Evolutionary conservation across 2,113 vertebrate genomes (phyloP).

Genomic region (Sterrhoptilus dennistouni): DNA sequence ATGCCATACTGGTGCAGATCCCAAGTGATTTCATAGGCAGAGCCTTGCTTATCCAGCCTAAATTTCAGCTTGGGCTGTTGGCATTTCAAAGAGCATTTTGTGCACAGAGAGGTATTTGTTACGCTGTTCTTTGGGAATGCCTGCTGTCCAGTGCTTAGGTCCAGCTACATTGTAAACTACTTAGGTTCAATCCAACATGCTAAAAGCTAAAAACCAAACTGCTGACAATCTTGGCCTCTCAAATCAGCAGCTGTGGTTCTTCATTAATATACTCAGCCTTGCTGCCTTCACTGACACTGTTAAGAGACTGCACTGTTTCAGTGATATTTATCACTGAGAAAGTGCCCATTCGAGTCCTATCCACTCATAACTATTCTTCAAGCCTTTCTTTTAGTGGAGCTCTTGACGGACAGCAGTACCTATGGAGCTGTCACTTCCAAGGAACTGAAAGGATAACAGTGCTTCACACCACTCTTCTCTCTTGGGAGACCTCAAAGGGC

Average conservation of each 20-base stretch:
- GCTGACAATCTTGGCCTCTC: neutral
- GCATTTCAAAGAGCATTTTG: neutral
- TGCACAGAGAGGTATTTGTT: neutral
- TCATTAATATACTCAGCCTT: neutral
- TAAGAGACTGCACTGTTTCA: neutral
- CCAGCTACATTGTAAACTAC: neutral
- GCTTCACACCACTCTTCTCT: neutral
- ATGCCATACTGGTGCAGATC: neutral
- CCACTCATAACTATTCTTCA: neutral
- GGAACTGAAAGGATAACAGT: neutral
- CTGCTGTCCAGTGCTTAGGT: neutral
- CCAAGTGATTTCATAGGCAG: neutral
- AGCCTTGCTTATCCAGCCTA: neutral
- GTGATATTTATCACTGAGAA: neutral
- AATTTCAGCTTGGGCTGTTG: neutral
- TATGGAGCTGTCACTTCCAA: neutral
- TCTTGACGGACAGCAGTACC: neutral
- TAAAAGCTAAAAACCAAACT: neutral
- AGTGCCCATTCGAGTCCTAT: neutral
- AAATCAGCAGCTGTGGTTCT: neutral
- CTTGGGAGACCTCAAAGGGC: neutral
- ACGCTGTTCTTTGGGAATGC: neutral
- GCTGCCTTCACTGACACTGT: neutral
- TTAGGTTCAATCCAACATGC: neutral
- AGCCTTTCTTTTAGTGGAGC: neutral